These are phyloP conservation scores for Aphelenchoides besseyi DNA, from an alignment of 1,140 invertebrate genomes.

Conservation along the genomic window DNA sequence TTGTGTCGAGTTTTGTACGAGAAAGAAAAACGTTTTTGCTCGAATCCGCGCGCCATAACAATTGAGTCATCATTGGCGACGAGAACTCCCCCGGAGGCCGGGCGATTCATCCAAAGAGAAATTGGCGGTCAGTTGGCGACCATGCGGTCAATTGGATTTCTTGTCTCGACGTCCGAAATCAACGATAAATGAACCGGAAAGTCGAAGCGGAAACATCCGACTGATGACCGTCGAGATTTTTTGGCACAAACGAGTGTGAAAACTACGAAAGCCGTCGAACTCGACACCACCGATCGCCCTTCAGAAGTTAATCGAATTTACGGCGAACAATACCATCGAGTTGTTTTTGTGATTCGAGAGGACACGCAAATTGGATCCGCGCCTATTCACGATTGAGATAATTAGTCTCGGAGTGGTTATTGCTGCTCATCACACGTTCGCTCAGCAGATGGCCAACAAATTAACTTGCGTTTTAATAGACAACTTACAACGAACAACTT, in stretches of 20 bases:
- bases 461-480: too few relatives aligned
- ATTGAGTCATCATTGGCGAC: not conserved
- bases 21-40: not conserved
- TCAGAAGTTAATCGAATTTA: not conserved
- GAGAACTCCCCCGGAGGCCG: not conserved
- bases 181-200: not conserved
- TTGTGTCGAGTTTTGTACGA: not conserved
- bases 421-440: too few relatives aligned
- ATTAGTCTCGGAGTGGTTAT: too few relatives aligned
- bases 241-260: too few relatives aligned
- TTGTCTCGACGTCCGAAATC: not conserved
- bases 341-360: not conserved
- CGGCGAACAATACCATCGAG: not conserved
- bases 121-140: too few relatives aligned
- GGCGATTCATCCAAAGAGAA: not conserved
- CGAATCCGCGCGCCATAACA: not conserved
- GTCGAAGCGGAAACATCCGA: too few relatives aligned
- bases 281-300: too few relatives aligned
- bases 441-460: not conserved
- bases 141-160: not conserved
- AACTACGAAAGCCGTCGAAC: too few relatives aligned
- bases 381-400: not conserved
- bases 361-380: not conserved
- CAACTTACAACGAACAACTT: conserved; percentile 52
- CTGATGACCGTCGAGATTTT: too few relatives aligned